Conservation (phyloP, 2,113 vertebrate species). For the Mormyrus lacerda region DNA sequence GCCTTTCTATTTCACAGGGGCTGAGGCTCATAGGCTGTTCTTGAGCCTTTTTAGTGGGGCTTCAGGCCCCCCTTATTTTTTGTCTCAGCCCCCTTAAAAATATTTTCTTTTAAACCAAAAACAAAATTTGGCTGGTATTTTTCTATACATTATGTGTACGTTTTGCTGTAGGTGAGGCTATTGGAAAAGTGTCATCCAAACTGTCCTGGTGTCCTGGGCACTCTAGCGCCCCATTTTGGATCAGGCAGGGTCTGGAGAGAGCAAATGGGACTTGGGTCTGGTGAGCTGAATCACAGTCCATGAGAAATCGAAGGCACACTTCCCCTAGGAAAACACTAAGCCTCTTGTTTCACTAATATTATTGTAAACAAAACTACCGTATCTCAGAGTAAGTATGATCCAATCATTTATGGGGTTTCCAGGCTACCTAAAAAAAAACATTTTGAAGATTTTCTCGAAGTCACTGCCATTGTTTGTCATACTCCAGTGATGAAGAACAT, state of each 20-base stretch:
- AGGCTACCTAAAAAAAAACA: background rate
- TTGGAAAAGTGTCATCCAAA: background rate
- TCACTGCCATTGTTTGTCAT: background rate
- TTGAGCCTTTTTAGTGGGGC: background rate
- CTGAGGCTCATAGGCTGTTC: background rate
- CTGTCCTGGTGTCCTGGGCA: background rate
- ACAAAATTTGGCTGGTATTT: background rate
- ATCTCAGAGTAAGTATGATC: background rate
- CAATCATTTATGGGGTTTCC: background rate
- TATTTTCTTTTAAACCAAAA: background rate
- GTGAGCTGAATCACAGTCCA: background rate
- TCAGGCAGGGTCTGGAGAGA: background rate
- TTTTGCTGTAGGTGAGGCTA: background rate
- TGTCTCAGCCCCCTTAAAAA: background rate
- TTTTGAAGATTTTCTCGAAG: background rate
- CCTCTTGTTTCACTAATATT: background rate
- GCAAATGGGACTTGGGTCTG: background rate
- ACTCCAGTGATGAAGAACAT: background rate
- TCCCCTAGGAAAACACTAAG: background rate
- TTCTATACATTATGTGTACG: too few relatives aligned
- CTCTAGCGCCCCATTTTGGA: background rate
- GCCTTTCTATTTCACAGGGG: background rate
- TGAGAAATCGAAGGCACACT: background rate
- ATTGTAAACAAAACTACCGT: background rate
- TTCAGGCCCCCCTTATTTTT: background rate